phyloP scores from a whole-genome alignment of 2,797 vertebrate genomes.

The Lindbergichthys nudifrons region DNA sequence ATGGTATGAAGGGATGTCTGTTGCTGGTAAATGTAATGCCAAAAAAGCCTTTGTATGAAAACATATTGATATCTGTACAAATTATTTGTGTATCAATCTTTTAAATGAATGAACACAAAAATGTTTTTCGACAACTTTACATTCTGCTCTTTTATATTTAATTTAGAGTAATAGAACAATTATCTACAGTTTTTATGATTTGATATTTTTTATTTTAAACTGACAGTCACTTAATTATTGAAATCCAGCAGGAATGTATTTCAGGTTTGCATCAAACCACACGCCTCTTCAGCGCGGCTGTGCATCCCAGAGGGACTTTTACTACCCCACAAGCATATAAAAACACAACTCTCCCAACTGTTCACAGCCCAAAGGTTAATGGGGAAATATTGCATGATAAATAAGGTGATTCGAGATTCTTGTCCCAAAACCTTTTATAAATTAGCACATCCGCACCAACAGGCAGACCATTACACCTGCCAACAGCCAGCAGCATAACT shows the following conservation, averaged over 20 bases:
- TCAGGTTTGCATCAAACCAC: not conserved
- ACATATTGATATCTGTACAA: not conserved
- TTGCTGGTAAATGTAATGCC: not conserved
- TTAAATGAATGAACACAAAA: not conserved
- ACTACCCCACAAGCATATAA: not conserved
- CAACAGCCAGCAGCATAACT: not conserved
- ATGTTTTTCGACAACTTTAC: not conserved
- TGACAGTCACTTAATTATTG: not conserved
- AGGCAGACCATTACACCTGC: conserved; percentile 21
- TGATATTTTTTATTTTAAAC: not conserved
- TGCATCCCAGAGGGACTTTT: not conserved
- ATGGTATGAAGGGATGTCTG: not conserved
- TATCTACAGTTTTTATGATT: too few relatives aligned
- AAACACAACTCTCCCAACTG: not conserved
- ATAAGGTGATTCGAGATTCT: not conserved
- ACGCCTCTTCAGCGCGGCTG: not conserved
- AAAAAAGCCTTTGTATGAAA: too few relatives aligned
- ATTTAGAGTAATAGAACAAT: not conserved
- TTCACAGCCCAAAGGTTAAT: not conserved
- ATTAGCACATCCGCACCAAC: conserved; percentile 16
- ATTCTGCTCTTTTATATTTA: not conserved
- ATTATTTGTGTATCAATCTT: not conserved
- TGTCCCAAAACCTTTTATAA: not conserved
- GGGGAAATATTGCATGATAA: not conserved
- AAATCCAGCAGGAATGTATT: conserved; percentile 5